Evolutionary conservation across 2,113 vertebrate genomes (phyloP).

Genomic region (Tyto alba): DNA sequence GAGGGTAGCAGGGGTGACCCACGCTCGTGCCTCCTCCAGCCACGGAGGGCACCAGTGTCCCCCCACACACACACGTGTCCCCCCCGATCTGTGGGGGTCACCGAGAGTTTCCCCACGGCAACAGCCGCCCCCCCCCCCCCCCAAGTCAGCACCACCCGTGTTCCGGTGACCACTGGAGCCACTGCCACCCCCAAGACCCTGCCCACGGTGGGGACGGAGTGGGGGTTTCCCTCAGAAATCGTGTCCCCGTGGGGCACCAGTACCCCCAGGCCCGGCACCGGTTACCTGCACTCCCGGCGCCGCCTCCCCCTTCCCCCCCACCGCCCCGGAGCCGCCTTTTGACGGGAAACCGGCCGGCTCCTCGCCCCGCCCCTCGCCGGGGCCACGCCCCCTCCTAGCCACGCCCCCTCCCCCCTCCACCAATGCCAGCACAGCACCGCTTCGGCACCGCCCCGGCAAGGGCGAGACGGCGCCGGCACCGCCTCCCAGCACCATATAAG

Average conservation of each 20-base stretch:
- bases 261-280: background rate
- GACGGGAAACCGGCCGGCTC: constrained; percentile 46
- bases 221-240: background rate
- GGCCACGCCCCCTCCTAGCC: background rate
- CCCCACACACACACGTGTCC: fast-evolving
- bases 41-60: fast-evolving
- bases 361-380: background rate
- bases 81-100: too few relatives aligned
- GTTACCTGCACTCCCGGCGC: background rate
- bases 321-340: constrained; percentile 42
- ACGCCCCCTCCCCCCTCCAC: background rate
- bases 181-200: background rate
- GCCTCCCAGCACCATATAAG: background rate
- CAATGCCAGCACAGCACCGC: background rate
- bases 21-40: fast-evolving
- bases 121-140: background rate
- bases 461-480: fast-evolving
- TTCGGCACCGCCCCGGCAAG: background rate
- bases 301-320: background rate
- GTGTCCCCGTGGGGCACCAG: background rate
- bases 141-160: background rate
- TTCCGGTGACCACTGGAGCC: background rate
- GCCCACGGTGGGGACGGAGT: fast-evolving
- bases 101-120: fast-evolving
- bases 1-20: fast-evolving